phyloP scores from a whole-genome alignment of 1,140 invertebrate genomes.

The Ylistrum balloti region DNA sequence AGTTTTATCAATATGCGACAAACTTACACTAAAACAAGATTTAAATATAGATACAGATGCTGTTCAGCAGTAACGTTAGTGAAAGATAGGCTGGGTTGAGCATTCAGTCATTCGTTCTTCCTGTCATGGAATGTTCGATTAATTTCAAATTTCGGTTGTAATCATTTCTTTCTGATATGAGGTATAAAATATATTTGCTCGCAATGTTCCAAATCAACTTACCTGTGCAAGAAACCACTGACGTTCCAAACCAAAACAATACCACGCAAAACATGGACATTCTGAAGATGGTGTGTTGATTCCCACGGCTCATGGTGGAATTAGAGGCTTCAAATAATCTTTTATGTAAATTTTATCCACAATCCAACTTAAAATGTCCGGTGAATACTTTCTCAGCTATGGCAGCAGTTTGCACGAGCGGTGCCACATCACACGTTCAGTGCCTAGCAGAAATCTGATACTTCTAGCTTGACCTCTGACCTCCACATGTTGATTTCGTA shows the following conservation, averaged over 20 bases:
- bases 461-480: constrained; percentile 15
- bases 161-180: not conserved
- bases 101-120: no score
- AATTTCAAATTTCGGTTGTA: no score
- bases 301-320: constrained; percentile 21
- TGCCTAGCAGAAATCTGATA: constrained; percentile 7
- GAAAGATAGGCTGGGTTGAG: no score
- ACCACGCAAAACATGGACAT: not conserved
- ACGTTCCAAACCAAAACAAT: not conserved
- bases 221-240: constrained; percentile 24
- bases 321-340: not conserved
- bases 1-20: no score
- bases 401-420: constrained; percentile 21
- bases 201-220: not conserved
- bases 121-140: no score
- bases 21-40: no score
- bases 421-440: constrained; percentile 37
- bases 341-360: not conserved
- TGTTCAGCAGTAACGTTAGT: no score
- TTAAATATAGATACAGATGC: no score
- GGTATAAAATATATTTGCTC: not conserved
- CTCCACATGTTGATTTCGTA: constrained; percentile 28
- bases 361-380: not conserved
- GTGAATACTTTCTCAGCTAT: not conserved
- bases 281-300: not conserved